Conservation (phyloP, 2,113 vertebrate genomes). For the Alligator mississippiensis region DNA sequence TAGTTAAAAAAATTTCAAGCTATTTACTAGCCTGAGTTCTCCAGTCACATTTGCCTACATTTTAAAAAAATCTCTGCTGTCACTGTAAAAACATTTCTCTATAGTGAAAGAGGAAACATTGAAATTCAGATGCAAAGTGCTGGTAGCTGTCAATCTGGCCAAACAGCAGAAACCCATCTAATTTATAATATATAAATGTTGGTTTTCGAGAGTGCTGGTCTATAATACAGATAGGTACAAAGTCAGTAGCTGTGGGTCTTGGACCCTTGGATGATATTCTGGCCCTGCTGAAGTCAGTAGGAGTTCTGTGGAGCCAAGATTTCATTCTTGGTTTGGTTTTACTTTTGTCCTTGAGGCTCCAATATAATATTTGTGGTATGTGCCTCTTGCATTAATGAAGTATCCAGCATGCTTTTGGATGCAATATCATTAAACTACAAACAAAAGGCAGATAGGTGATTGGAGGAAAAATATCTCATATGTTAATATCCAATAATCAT, state of each 20-base stretch:
- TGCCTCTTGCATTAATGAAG: rapidly evolving
- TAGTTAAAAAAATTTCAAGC: neutral
- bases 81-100: too few species aligned
- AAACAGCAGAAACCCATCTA: neutral
- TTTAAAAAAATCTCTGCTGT: neutral
- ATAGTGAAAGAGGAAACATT: neutral
- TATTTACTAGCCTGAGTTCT: neutral
- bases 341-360: neutral
- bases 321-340: neutral
- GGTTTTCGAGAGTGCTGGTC: neutral
- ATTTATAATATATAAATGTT: neutral
- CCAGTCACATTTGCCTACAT: neutral
- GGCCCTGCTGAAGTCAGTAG: neutral
- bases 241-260: neutral
- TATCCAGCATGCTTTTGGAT: neutral
- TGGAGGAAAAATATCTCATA: neutral
- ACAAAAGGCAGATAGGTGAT: neutral
- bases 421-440: neutral
- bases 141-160: neutral
- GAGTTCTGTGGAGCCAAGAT: neutral
- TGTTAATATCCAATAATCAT: too few species aligned
- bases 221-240: neutral
- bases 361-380: neutral
- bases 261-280: neutral
- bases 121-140: neutral